These are phyloP conservation scores for Cheilosia impressa DNA, from an alignment of 2,888 invertebrate species.

Conservation along the genomic window DNA sequence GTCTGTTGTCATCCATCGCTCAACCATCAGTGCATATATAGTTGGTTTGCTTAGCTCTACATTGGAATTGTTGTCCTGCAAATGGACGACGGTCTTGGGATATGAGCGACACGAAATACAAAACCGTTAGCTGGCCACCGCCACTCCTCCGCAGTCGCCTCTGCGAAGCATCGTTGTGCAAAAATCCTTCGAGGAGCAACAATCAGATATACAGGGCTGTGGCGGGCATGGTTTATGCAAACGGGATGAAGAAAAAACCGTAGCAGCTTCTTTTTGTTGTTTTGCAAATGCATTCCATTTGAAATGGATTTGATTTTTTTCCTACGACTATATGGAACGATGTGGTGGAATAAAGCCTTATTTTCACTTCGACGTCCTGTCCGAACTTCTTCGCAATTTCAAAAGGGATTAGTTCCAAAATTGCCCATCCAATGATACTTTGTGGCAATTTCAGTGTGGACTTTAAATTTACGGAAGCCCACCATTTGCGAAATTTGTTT, in stretches of 20 bases:
- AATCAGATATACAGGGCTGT: slow-evolving; percentile 37
- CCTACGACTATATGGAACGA: background rate
- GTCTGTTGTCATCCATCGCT: slow-evolving; percentile 45
- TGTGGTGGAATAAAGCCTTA: slow-evolving; percentile 22
- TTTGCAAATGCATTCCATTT: slow-evolving; percentile 61
- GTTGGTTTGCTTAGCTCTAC: slow-evolving; percentile 65
- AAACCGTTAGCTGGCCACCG: slow-evolving; percentile 34
- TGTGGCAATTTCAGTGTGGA: no score
- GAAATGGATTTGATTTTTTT: slow-evolving; percentile 63
- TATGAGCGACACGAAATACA: slow-evolving; percentile 55
- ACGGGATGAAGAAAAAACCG: slow-evolving; percentile 6
- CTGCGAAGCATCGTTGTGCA: slow-evolving; percentile 21
- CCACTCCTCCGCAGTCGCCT: background rate
- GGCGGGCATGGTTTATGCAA: slow-evolving; percentile 11
- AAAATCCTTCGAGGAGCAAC: slow-evolving; percentile 47
- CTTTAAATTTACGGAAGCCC: no score
- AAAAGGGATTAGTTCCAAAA: slow-evolving; percentile 61
- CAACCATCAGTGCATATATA: slow-evolving; percentile 2
- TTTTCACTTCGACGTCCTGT: slow-evolving; percentile 31
- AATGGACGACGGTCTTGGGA: slow-evolving; percentile 53
- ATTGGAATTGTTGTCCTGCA: slow-evolving; percentile 64
- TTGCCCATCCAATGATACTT: slow-evolving; percentile 59
- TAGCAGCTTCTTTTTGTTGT: slow-evolving; percentile 25
- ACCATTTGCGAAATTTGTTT: no score
- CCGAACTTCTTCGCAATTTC: slow-evolving; percentile 44